These are phyloP conservation scores for Charaxes varanes DNA, from an alignment of 1,140 invertebrate species.

Conservation along the genomic window DNA sequence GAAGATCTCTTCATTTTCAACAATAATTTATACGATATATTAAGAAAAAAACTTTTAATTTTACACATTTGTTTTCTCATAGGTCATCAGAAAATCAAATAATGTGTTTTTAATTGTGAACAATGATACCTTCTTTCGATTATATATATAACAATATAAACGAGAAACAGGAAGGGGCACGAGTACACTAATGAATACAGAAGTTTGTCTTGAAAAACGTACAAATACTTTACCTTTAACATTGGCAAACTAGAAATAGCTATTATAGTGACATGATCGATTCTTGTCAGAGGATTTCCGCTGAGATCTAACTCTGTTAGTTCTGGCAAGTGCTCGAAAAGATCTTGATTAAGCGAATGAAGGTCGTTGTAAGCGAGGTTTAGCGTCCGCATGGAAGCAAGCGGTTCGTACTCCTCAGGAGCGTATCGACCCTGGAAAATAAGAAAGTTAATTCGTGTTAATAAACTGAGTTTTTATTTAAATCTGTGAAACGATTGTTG, in stretches of 20 bases:
- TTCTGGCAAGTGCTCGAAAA: slow-evolving; percentile 81
- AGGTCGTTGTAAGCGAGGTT: slow-evolving; percentile 80
- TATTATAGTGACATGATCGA: slow-evolving; percentile 76
- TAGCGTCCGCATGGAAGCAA: slow-evolving; percentile 76
- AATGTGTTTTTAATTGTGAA: too few relatives aligned
- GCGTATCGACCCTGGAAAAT: slow-evolving; percentile 76
- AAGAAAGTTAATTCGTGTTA: not conserved
- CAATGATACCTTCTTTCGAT: too few relatives aligned
- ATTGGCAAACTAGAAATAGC: slow-evolving; percentile 78
- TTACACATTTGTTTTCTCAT: too few relatives aligned
- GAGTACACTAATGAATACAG: too few relatives aligned
- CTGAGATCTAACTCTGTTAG: slow-evolving; percentile 79
- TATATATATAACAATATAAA: too few relatives aligned
- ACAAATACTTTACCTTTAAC: slow-evolving; percentile 75
- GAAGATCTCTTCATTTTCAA: too few relatives aligned
- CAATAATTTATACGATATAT: too few relatives aligned
- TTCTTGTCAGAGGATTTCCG: slow-evolving; percentile 78
- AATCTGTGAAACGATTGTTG: too few relatives aligned
- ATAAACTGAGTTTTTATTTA: too few relatives aligned
- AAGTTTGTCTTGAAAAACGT: not conserved
- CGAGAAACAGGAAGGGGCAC: too few relatives aligned
- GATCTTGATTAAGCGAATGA: slow-evolving; percentile 78
- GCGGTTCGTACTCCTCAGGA: slow-evolving; percentile 75
- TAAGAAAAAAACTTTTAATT: too few relatives aligned
- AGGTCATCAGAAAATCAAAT: too few relatives aligned